Evolutionary conservation across 1,140 invertebrate genomes (phyloP).

Genomic region (Zaprionus gabonicus): DNA sequence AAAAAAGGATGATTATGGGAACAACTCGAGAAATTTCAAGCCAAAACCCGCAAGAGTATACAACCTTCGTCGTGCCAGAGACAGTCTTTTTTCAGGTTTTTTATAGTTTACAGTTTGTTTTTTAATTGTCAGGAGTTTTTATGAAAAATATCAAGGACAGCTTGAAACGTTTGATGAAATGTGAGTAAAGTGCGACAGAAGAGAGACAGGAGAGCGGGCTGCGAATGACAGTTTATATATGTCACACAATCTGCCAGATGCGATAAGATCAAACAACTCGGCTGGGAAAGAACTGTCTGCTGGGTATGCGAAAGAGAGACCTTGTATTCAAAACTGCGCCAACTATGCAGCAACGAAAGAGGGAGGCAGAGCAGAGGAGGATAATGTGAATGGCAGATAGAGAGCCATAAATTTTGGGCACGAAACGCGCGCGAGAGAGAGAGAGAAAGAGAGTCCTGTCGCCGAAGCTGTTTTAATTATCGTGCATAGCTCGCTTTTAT

Average conservation of each 20-base stretch:
- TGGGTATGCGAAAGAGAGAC: not conserved
- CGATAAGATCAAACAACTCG: not conserved
- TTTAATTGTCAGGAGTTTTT: not conserved
- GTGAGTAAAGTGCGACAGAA: not conserved
- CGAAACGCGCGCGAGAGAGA: not conserved
- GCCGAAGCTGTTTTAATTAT: conserved; percentile 4
- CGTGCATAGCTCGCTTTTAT: conserved; percentile 4
- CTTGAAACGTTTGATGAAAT: not conserved
- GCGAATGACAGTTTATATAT: not conserved
- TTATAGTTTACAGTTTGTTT: not conserved
- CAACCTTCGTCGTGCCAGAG: too few species aligned
- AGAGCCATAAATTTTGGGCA: conserved; percentile 5
- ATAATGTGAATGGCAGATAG: not conserved
- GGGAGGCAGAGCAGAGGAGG: not conserved
- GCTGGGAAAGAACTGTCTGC: not conserved
- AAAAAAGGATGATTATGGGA: too few species aligned
- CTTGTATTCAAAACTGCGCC: conserved; percentile 2
- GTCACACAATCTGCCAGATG: not conserved
- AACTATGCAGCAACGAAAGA: not conserved
- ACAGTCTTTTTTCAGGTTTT: not conserved
- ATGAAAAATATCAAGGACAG: not conserved
- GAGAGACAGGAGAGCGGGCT: too few species aligned
- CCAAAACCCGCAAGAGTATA: too few species aligned
- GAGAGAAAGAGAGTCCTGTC: not conserved
- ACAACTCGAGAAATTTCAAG: too few species aligned